Evolutionary conservation across 2,797 vertebrate genomes (phyloP), one percentile per base, ranked within the genome.

Genomic region (Chelonia mydas): DNA sequence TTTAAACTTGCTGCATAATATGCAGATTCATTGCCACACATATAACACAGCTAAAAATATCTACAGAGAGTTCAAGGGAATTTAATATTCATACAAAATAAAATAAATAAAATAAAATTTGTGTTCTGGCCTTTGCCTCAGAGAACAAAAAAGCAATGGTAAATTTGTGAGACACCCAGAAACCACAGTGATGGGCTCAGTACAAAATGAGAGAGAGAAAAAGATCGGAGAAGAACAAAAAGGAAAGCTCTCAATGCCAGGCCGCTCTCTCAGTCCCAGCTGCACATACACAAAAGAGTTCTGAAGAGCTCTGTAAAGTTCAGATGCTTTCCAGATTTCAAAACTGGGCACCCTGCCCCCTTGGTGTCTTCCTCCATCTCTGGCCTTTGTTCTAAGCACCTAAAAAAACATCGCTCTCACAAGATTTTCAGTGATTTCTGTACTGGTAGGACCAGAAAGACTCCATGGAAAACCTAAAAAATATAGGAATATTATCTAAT

Each of bases 1-100:
- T 96, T 96, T 95, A 96, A 97, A 88, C 89, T 78, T 94, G 83
- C 94, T 96, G 94, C 89, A 96, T 96, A 97, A 96, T 86, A 90
- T 94, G 90, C 80, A 94, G 93, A 94, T 95, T 96, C 74, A 91
- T 82, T 95, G 74, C 89, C 89, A 90, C 94, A 88, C 77, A 88
- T 90, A 89, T 90, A 92, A 91, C 9, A 11, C 21, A 7, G 86
- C 93, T 92, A 90, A 95, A 92, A 97, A 95, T 96, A 97, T 54
- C 89, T 88, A n/a, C 83, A 55, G 59, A 72, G 68, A 83, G 92
- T 89, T 95, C 86, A 94, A 92, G 84, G 21, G 11, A 95, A 92
- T 50, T 76, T 92, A 84, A 87, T 90, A 80, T 17, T 45, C 47
- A 90, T 11, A 11, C 82, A 95, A 80, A 59, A 37, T 80, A 15